phyloP scores from a whole-genome alignment of 2,113 vertebrate species.

The Promerops cafer region DNA sequence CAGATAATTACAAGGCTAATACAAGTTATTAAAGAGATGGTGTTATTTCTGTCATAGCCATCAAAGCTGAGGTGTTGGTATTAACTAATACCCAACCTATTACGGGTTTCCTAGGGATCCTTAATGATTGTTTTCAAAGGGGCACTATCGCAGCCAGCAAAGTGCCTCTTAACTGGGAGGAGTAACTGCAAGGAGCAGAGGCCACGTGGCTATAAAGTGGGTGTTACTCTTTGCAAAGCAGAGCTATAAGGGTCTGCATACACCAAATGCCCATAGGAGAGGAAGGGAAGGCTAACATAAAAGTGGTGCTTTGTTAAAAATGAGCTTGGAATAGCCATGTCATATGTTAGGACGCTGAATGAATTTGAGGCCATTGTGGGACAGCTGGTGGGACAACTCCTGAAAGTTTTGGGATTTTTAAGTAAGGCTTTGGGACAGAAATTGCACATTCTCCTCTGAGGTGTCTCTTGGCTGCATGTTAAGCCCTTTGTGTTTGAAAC shows the following conservation, averaged over 20 bases:
- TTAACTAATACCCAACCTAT: neutral
- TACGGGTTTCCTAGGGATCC: neutral
- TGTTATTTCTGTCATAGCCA: neutral
- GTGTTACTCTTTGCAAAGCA: neutral
- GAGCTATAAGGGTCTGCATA: accelerated
- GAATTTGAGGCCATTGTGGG: neutral
- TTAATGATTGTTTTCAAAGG: neutral
- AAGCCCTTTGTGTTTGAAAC: neutral
- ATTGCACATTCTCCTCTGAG: neutral
- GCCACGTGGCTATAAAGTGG: neutral
- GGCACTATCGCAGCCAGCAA: neutral
- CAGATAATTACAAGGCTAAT: neutral
- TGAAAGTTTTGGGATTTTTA: neutral
- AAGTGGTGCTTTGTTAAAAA: neutral
- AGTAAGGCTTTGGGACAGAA: neutral
- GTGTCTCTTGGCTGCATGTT: neutral
- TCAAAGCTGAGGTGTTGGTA: neutral
- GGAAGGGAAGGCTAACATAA: neutral
- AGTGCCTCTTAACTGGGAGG: neutral
- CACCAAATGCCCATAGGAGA: neutral
- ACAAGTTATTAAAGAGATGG: neutral
- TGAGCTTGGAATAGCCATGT: neutral
- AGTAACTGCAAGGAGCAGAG: neutral
- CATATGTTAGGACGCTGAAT: neutral
- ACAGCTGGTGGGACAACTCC: neutral